Percentiles rank a stretch among this genome's conserved stretches.
These are phyloP conservation scores for Archocentrus centrarchus DNA, from an alignment of 2,113 vertebrate species.

Conservation along the genomic window DNA sequence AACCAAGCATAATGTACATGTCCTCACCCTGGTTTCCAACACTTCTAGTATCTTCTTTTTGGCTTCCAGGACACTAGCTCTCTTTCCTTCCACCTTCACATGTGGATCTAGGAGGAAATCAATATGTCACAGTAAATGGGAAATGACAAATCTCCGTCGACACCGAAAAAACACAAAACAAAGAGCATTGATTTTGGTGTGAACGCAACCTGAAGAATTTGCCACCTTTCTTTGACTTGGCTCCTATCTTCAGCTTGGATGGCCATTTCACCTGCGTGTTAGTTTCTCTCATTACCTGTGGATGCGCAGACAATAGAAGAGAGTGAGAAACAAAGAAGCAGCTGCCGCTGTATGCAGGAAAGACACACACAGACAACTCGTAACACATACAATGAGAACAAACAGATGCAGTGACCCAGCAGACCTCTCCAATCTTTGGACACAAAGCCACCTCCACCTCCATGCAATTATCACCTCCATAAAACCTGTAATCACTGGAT, in stretches of 20 bases:
- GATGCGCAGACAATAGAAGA: background rate
- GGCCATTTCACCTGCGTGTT: constrained; percentile 87
- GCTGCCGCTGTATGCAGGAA: constrained; percentile 21
- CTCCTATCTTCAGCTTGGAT: constrained; percentile 86
- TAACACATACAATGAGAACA: constrained; percentile 4
- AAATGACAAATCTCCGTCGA: background rate
- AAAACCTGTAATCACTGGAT: constrained; percentile 55
- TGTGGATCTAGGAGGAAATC: constrained; percentile 78
- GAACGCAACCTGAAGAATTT: background rate
- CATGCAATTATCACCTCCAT: constrained; percentile 57
- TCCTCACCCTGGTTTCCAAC: constrained; percentile 81
- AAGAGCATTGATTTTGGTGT: background rate
- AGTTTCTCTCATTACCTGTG: constrained; percentile 85
- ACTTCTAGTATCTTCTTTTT: constrained; percentile 83
- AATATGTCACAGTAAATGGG: background rate
- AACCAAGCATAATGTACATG: background rate
- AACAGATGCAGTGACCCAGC: constrained; percentile 24
- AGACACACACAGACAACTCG: background rate
- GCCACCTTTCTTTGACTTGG: constrained; percentile 86
- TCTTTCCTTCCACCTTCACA: constrained; percentile 84
- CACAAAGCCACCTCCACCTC: constrained; percentile 71
- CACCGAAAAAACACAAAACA: background rate
- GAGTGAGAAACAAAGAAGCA: constrained; percentile 20
- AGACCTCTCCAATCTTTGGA: constrained; percentile 17
- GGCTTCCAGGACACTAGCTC: constrained; percentile 75